phyloP scores from a whole-genome alignment of 2,797 vertebrate species.

The Novumbra hubbsi region DNA sequence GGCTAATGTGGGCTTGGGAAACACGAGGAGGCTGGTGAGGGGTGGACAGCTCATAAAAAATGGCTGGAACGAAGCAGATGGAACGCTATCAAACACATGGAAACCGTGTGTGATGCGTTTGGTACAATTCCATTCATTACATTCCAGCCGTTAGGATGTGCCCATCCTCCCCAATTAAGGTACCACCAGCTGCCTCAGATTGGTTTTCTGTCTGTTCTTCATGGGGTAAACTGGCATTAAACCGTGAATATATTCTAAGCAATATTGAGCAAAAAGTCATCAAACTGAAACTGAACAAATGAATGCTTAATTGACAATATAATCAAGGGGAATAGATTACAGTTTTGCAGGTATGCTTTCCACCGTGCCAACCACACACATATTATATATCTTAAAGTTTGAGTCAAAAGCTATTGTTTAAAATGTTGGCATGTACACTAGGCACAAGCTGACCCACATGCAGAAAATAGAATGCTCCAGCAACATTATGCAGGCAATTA shows the following conservation, averaged over 20 bases:
- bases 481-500: slow-evolving; percentile 58
- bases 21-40: neutral
- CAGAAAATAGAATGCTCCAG: slow-evolving; percentile 61
- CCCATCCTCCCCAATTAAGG: no score
- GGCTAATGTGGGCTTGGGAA: neutral
- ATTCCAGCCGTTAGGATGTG: no score
- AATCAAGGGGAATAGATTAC: neutral
- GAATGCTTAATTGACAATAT: no score
- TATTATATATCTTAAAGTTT: neutral
- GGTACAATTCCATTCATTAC: no score
- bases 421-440: slow-evolving; percentile 43
- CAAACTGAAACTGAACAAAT: neutral
- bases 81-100: no score
- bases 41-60: no score
- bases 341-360: neutral
- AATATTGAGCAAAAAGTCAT: neutral
- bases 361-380: neutral
- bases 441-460: slow-evolving; percentile 69
- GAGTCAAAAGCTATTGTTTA: neutral
- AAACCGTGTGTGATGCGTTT: no score
- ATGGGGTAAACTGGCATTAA: slow-evolving; percentile 1
- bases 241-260: neutral
- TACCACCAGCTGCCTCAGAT: no score
- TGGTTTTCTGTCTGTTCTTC: neutral
- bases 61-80: no score